Evolutionary conservation across 1,140 invertebrate genomes (phyloP), one percentile per base, ranked within the genome.

Genomic region (Caligus rogercresseyi): DNA sequence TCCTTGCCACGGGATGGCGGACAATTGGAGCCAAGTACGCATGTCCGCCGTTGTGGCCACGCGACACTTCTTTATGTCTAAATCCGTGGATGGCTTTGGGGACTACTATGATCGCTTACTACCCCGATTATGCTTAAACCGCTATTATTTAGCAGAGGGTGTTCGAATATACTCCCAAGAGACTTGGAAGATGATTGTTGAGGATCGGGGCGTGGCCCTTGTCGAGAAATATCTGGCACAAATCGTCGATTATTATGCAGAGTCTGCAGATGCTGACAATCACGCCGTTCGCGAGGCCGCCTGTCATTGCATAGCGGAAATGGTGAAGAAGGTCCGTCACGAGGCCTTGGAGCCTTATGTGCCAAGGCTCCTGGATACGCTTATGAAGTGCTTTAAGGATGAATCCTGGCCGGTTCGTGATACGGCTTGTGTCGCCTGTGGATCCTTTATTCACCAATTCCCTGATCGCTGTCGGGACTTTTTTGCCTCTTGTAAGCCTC

Each of bases 381-480:
- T 80, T 1, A 63, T 77, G 14, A 67, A 72, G 0, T 79, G 77
- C 67, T 79, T 79, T 67, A 70, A 72, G 66, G 78, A 80, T 72
- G 75, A 79, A 62, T 79, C 76, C 64, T 80, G 78, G 78, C 78
- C 78, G 54, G 78, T 80, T 18, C 68, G 78, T 69, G 78, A 80
- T 72, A 76, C 78, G 67, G 78, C 79, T 0, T 79, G 78, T 71
- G 70, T 80, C n/a, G 78, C 78, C 2, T 77, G 74, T 73, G 78
- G 79, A 19, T 77, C 76, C 65, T 78, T 80, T 69, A 69, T 79
- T 20, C 63, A 72, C 7, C 74, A 74, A 67, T 79, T 77, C 68
- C 76, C 78, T 15, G 72, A 75, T 61, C 77, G 79, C 67, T 74
- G 74, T 24, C 71, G 67, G 69, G 25, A 54, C 16, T 65, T 68